Base-by-base conservation (phyloP, 1,140 invertebrate species). In the Paracyclopina nana region DNA sequence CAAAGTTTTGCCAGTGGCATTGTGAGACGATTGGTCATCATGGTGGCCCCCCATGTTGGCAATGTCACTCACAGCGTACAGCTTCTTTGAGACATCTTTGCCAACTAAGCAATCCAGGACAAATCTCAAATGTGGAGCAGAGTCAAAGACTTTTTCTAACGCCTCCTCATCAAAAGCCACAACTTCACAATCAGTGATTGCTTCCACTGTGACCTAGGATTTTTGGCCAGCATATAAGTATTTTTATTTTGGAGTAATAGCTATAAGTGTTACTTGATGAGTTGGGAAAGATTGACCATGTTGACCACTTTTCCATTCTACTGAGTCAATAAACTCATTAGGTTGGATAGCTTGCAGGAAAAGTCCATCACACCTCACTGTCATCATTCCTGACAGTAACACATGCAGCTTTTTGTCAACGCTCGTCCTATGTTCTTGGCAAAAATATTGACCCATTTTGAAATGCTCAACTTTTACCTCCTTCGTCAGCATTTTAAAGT, bases 21-120 rank as follows among this genome's bases (percentile, higher is more conserved):
- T 22, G 8, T 14, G 14, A 18, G n/a, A 6, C 22, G 25, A 16
- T 11, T 28, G 25, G 16, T 18, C n/a, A 12, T 48, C 4, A 4
- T 48, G 27, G 20, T 4, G 4, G 14, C 14, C 16, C n/a, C 12
- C 27, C 22, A 45, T 22, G 6, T 45, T 45, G 16, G 25, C 45
- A 11, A 48, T 26, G 6, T 48, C 45, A 14, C 28, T 48, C 6
- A 48, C 12, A 14, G 16, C 14, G 16, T 48, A 48, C 14, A 48
- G 22, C 25, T 48, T 48, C 28, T 29, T 24, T 16, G 45, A 11
- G 16, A 48, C 28, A 14, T 48, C 45, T 28, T 48, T 48, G 4
- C 45, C 42, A 20, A 48, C 28, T 9, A 48, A 14, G 18, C 22
- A 27, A 31, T 44, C 24, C 45, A 48, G 3, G 25, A 48, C 4